A percentile compares a stretch with the other conserved stretches of the same genome.
Conservation (phyloP, 2,888 invertebrate genomes). For the Saturnia japonica region DNA sequence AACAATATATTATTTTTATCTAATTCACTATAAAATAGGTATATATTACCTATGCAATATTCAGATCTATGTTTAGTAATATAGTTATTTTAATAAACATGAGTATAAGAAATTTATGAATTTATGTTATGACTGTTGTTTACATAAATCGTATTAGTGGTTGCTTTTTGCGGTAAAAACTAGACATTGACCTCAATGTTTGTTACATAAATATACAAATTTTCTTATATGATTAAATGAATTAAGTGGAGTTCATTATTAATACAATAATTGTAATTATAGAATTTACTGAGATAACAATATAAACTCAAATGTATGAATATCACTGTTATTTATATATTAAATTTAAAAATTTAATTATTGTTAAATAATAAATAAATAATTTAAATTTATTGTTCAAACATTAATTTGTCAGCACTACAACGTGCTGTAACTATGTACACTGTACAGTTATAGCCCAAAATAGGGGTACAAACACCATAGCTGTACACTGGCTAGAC, state of each 20-base stretch:
- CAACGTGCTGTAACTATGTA: too few relatives aligned
- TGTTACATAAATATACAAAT: constrained; percentile 1
- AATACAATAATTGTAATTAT: too few relatives aligned
- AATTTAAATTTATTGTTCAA: too few relatives aligned
- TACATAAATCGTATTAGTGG: constrained; percentile 12
- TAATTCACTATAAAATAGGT: not conserved
- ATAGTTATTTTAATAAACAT: constrained; percentile 3
- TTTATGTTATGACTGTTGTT: constrained; percentile 9
- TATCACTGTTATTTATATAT: too few relatives aligned
- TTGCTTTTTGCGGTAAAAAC: not conserved
- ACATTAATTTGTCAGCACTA: too few relatives aligned
- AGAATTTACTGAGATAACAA: not conserved
- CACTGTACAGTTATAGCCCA: too few relatives aligned
- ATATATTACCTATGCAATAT: not conserved
- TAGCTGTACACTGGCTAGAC: not conserved
- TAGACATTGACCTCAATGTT: not conserved
- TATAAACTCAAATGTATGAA: too few relatives aligned
- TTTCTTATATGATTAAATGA: not conserved
- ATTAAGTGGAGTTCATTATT: not conserved
- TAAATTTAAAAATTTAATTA: too few relatives aligned
- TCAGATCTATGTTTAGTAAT: not conserved
- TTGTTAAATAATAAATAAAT: too few relatives aligned
- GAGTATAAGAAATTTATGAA: not conserved
- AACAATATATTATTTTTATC: not conserved
- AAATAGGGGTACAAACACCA: too few relatives aligned